Base-by-base conservation (phyloP, 2,113 vertebrate genomes). In the Lophius piscatorius region DNA sequence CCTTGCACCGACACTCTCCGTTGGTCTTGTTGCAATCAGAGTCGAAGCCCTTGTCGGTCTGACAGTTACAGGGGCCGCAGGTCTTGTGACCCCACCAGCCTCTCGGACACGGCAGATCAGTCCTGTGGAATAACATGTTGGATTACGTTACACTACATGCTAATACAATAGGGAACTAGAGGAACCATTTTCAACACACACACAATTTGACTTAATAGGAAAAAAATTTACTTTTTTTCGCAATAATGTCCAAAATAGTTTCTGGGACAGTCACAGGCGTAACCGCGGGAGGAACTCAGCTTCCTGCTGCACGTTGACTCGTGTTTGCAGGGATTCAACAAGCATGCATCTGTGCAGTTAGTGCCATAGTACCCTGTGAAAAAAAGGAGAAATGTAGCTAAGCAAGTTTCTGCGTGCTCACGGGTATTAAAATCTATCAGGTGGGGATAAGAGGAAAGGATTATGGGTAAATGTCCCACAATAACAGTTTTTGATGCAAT, bases 11-110 rank as follows among this genome's bases (percentile, higher is more conserved):
- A 71, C 96, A 98, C 69, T 94, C 93, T 52, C 96, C 96, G 0
- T 87, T 97, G 0, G 94, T 97, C 87, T 96, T 95, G 90, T 98
- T 97, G 87, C 96, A 98, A 73, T 98, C 95, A 0, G 93, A 89
- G 72, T 97, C 95, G 5, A 98, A 98, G 56, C 96, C 96, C 28
- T 91, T 92, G 63, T 91, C 82, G 4, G 90, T 85, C 0, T 92
- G 91, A 49, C 96, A 98, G 85, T 87, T 92, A 84, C 96, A 98
- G 0, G 96, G 96, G 3, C 96, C 95, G 0, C 96, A 98, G 0
- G 93, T 95, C 64, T 95, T 95, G 63, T 97, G 93, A 5, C 96
- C 96, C 96, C 96, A 98, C 95, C 96, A 97, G 4, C 96, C 96
- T 18, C 94, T 90, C 0, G 96, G 95, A 60, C 96, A 98, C 0